These are phyloP conservation scores for Clarias batrachus DNA, from an alignment of 2,113 vertebrate genomes.

Conservation along the genomic window DNA sequence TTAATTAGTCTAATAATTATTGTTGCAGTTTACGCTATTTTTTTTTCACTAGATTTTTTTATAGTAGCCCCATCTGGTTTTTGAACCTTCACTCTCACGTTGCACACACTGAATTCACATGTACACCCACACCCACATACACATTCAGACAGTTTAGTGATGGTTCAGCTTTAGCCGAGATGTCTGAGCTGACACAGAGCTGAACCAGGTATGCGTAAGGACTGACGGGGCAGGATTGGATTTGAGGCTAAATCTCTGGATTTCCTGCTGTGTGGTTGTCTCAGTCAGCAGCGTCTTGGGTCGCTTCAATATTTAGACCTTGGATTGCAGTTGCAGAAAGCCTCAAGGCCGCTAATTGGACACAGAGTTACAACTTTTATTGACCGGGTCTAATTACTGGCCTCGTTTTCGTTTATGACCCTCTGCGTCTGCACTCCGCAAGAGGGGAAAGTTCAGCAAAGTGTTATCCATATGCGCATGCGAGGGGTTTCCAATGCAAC, in stretches of 20 bases:
- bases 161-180: background rate
- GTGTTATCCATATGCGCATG: background rate
- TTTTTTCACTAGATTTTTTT: background rate
- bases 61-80: background rate
- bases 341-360: constrained; percentile 33
- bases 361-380: constrained; percentile 65
- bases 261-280: background rate
- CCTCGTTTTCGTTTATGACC: constrained; percentile 66
- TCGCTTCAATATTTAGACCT: constrained; percentile 11
- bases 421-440: constrained; percentile 56
- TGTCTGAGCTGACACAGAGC: background rate
- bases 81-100: background rate
- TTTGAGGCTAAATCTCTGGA: background rate
- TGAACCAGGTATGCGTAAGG: background rate
- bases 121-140: background rate
- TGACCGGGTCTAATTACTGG: constrained; percentile 67
- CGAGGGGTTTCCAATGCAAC: background rate
- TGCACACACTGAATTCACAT: background rate
- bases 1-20: background rate
- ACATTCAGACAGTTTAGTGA: background rate
- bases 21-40: background rate
- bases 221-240: background rate
- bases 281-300: constrained; percentile 8
- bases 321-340: constrained; percentile 16
- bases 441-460: constrained; percentile 57